Evolutionary conservation across 1,140 invertebrate species (phyloP).

Genomic region (Sycophaga agraensis): DNA sequence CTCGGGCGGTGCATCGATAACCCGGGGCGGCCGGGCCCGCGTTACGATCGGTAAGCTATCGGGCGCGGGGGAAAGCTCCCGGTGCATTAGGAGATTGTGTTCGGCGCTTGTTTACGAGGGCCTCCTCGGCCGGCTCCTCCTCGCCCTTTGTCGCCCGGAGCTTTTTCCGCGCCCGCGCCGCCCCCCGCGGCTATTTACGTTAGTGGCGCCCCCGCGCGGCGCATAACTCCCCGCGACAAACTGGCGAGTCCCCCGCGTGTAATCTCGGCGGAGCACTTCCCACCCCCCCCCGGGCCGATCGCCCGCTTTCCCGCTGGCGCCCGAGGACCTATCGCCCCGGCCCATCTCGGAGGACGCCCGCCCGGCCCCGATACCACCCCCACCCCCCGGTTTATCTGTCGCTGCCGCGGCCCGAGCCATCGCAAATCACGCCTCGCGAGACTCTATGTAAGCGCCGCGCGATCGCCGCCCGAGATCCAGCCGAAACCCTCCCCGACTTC

Average conservation of each 20-base stretch:
- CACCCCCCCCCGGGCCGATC: background rate
- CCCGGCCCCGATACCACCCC: too few relatives aligned
- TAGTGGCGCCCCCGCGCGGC: constrained; percentile 39
- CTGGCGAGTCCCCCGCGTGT: constrained; percentile 38
- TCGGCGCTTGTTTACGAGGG: constrained; percentile 56
- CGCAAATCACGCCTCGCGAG: too few relatives aligned
- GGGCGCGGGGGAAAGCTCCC: constrained; percentile 44
- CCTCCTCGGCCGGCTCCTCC: background rate
- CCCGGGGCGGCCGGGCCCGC: background rate
- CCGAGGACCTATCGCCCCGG: constrained; percentile 8
- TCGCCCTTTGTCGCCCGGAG: background rate
- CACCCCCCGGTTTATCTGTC: too few relatives aligned
- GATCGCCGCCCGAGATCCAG: too few relatives aligned
- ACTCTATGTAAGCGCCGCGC: too few relatives aligned
- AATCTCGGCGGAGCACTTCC: constrained; percentile 43
- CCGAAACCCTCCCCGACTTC: too few relatives aligned
- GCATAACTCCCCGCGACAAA: constrained; percentile 49
- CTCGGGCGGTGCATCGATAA: constrained; percentile 7
- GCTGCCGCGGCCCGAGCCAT: too few relatives aligned
- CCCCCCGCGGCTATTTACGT: constrained; percentile 39
- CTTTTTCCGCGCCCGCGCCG: background rate
- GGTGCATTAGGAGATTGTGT: constrained; percentile 57
- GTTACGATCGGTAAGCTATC: constrained; percentile 8
- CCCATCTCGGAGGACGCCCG: constrained; percentile 2
- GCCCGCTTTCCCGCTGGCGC: background rate